Base-by-base conservation (phyloP, 2,888 invertebrate species). In the Tribolium freemani region DNA sequence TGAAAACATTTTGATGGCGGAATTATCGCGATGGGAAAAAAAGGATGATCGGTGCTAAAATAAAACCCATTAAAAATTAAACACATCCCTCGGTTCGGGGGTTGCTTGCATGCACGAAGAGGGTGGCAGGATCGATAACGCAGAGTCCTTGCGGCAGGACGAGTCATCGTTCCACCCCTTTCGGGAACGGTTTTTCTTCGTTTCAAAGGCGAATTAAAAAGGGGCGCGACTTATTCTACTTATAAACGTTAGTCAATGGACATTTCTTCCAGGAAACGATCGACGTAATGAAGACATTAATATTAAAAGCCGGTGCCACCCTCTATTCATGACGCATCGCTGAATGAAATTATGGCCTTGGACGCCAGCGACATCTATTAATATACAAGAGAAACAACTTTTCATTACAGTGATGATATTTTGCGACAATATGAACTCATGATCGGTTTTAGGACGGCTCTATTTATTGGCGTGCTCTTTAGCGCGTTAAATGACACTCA, bases 41-140 rank as follows among this genome's bases (percentile, higher is more conserved):
- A 38, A 38, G 38, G 38, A 38, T 38, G 38, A 38, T 38, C 38
- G 38, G 38, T 38, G 38, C 66, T 73, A 75, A 74, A 75, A 77
- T 74, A 77, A 77, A 77, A 77, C 66, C 67, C 67, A 75, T 75
- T 74, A 73, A 77, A 77, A 77, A 75, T 75, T 75, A 72, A 77
- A 77, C 70, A 61, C 73, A 66, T 69, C 77, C 77, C 77, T 69
- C 72, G 69, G 45, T 67, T 72, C 57, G 60, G 75, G 74, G 75
- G 74, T 72, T 54, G 76, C 68, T 67, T 66, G 74, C 69, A 72
- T 72, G 75, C 63, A 75, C 58, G 70, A 75, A 75, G 75, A 73
- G 73, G 60, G 67, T 21, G 71, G 56, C 70, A 53, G 64, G 75
- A 76, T 76, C 76, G 75, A 76, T 76, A 69, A 21, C 58, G 46